These are phyloP conservation scores for Yoshiicerus persimilis DNA, from an alignment of 1,140 invertebrate species.

Conservation along the genomic window DNA sequence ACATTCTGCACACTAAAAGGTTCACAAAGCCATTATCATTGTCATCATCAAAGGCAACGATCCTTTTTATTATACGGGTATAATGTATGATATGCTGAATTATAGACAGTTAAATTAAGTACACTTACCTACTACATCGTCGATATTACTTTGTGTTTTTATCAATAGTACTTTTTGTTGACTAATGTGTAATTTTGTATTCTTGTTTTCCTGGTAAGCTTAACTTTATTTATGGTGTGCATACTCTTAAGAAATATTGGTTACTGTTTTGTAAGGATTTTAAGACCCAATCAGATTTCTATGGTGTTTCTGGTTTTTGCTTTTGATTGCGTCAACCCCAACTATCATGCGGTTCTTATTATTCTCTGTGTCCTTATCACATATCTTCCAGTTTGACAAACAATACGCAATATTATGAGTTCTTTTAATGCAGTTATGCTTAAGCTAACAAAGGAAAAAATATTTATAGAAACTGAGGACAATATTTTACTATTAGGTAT, in stretches of 20 bases:
- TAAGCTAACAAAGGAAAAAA: too few species aligned
- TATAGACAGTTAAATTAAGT: not conserved
- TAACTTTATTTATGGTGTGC: not conserved
- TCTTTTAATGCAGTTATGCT: not conserved
- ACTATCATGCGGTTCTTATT: not conserved
- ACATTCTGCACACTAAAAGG: not conserved
- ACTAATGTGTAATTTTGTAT: not conserved
- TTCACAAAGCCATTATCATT: not conserved
- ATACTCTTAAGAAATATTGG: not conserved
- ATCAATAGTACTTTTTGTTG: not conserved
- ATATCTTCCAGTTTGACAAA: not conserved
- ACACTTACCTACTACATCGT: not conserved
- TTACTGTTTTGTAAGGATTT: not conserved
- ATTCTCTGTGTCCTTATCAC: not conserved
- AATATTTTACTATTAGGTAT: too few species aligned
- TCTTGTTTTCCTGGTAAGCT: not conserved
- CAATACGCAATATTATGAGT: not conserved
- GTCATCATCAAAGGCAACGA: not conserved
- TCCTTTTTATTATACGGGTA: not conserved
- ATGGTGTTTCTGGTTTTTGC: not conserved
- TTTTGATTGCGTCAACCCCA: not conserved
- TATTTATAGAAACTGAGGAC: too few species aligned
- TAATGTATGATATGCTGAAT: not conserved
- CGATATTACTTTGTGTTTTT: not conserved
- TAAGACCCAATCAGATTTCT: not conserved